These are phyloP conservation scores for Actinopyga echinites DNA, from an alignment of 53 echinoderm and acorn worm species.

Conservation along the genomic window DNA sequence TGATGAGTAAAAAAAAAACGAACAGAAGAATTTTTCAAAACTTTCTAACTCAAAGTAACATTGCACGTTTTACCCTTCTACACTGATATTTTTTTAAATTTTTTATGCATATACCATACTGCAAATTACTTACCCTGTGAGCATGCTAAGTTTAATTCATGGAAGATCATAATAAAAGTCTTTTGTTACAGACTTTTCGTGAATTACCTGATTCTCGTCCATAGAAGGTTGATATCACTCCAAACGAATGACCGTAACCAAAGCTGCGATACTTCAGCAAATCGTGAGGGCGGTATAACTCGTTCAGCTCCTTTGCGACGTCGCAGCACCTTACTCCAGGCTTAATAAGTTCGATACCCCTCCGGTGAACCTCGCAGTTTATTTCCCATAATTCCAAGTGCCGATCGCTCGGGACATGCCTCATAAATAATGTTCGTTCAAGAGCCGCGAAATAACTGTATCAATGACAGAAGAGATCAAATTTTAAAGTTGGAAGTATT, in stretches of 20 bases:
- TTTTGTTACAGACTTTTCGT: too few relatives aligned
- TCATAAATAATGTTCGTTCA: slow-evolving; percentile 78
- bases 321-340: slow-evolving; percentile 80
- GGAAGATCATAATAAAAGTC: too few relatives aligned
- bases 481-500: too few relatives aligned
- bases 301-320: slow-evolving; percentile 78
- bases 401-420: slow-evolving; percentile 69
- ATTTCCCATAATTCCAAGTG: slow-evolving; percentile 76
- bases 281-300: slow-evolving; percentile 58
- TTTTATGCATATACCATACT: too few relatives aligned
- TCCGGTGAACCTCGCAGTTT: slow-evolving; percentile 75
- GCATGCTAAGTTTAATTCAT: not conserved
- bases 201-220: slow-evolving; percentile 88
- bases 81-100: too few relatives aligned
- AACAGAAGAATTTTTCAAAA: too few relatives aligned
- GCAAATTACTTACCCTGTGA: too few relatives aligned
- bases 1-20: too few relatives aligned
- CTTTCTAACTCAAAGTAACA: too few relatives aligned
- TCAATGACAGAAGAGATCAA: not conserved
- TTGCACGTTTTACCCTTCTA: too few relatives aligned
- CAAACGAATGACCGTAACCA: slow-evolving; percentile 95
- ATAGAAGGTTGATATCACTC: slow-evolving; percentile 72
- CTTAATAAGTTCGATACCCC: slow-evolving; percentile 72
- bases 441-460: slow-evolving; percentile 80
- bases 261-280: slow-evolving; percentile 80